Base-by-base conservation (phyloP, 1,140 invertebrate genomes). In the Ceratina calcarata region DNA sequence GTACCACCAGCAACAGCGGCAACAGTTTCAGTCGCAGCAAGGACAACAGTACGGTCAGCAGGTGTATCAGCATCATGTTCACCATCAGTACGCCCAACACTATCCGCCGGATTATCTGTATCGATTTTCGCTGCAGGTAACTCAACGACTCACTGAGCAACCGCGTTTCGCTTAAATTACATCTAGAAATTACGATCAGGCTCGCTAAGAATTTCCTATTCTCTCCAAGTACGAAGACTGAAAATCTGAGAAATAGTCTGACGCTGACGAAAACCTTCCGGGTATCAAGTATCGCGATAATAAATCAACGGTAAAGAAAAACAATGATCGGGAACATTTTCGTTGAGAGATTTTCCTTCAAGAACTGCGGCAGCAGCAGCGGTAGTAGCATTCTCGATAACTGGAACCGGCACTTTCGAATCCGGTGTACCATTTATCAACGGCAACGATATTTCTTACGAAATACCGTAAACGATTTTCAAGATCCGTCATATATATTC, bases 61-160 rank as follows among this genome's bases (percentile, higher is more conserved):
- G 4, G 83, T 87, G 13, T 57, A 89, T 69, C 84, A 83, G 75
- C 83, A 89, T 65, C 73, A 85, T 45, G 86, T 83, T 69, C 86
- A 87, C 83, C 89, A 92, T 75, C 89, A 91, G 86, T 90, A 89
- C 71, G 78, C 89, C 67, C 91, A 91, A 79, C 91, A 91, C 69
- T 91, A 92, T 81, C 88, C 90, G 58, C 88, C 91, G 73, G 89
- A 93, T 90, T 93, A 93, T 86, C 89, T 93, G 55, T 93, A 93
- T 88, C 90, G 92, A 85, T 91, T 93, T 82, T 93, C 92, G 22
- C 85, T 92, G 24, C 92, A 93, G 91, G 91, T 93, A 92, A 87
- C 80, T 73, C 18, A 15, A 12, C 37, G 32, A 45, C 16, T 16
- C 24, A 15, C 7, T 70, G 18, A 60, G 8, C 58, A 27, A 12